Conservation (phyloP, 23 tunicate genomes). For the Oikopleura vanhoeffeni region DNA sequence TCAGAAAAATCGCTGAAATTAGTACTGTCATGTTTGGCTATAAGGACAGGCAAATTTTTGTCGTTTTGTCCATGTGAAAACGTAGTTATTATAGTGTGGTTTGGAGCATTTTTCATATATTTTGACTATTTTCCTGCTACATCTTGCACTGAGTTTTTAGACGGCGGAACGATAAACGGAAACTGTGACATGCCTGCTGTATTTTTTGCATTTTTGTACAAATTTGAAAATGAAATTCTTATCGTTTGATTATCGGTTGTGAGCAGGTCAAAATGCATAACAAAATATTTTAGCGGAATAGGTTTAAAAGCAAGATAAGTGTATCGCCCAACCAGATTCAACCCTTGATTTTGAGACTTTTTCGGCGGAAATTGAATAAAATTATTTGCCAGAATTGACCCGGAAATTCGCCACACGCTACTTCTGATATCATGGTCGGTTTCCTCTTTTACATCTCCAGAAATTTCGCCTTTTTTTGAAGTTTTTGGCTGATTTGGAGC, state of each 20-base stretch:
- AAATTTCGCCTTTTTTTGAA: too few relatives aligned
- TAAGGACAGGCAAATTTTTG: too few relatives aligned
- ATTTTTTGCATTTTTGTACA: slow-evolving; percentile 58
- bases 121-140: too few relatives aligned
- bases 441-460: not conserved
- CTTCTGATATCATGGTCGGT: not conserved
- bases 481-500: too few relatives aligned
- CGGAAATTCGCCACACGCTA: not conserved
- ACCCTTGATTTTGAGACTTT: not conserved
- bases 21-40: too few relatives aligned
- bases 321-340: not conserved
- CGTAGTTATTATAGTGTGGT: too few relatives aligned
- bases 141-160: too few relatives aligned
- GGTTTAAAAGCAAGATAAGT: slow-evolving; percentile 28
- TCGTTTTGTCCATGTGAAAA: too few relatives aligned
- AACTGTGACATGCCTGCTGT: slow-evolving; percentile 81
- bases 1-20: too few relatives aligned
- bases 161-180: slow-evolving; percentile 64
- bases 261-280: slow-evolving; percentile 59
- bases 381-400: not conserved
- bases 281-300: slow-evolving; percentile 66
- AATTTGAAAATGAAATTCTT: slow-evolving; percentile 76
- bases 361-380: not conserved
- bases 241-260: slow-evolving; percentile 36
- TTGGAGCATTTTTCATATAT: too few relatives aligned